Percentiles rank a stretch among this genome's conserved stretches.
These are phyloP conservation scores for Cynopterus sphinx DNA, from an alignment of 2,797 vertebrate genomes.

Conservation along the genomic window DNA sequence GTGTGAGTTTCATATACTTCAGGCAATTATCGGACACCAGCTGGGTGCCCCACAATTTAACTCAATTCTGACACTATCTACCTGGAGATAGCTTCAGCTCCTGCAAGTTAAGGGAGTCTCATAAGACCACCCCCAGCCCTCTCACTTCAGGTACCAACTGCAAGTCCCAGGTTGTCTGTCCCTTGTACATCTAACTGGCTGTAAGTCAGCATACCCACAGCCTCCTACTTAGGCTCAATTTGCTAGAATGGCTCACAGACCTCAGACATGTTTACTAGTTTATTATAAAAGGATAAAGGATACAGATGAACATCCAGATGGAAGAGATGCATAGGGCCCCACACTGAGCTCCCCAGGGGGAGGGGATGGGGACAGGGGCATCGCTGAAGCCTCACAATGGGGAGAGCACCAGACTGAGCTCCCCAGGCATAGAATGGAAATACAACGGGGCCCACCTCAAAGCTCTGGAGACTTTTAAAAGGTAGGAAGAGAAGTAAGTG, in stretches of 20 bases:
- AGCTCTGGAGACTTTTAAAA: not conserved
- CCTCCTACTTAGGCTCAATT: not conserved
- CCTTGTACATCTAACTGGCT: not conserved
- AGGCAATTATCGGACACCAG: not conserved
- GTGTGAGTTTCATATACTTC: not conserved
- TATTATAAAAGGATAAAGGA: not conserved
- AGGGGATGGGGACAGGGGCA: not conserved
- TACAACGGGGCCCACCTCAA: not conserved
- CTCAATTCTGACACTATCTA: not conserved
- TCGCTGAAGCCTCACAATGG: not conserved
- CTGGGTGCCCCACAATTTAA: not conserved
- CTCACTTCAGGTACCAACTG: not conserved
- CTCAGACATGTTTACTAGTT: not conserved
- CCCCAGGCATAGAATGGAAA: not conserved
- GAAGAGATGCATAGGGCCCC: not conserved
- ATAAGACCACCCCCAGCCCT: not conserved
- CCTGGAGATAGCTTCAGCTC: not conserved
- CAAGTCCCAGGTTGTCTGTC: not conserved
- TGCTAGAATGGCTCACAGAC: not conserved
- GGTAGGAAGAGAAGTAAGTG: not conserved
- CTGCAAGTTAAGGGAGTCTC: not conserved
- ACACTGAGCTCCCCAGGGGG: too few relatives aligned
- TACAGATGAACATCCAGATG: too few relatives aligned
- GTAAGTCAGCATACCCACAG: not conserved
- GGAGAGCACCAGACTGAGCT: not conserved